Base-by-base conservation (phyloP, 1,140 invertebrate species). In the Hyphantria cunea region DNA sequence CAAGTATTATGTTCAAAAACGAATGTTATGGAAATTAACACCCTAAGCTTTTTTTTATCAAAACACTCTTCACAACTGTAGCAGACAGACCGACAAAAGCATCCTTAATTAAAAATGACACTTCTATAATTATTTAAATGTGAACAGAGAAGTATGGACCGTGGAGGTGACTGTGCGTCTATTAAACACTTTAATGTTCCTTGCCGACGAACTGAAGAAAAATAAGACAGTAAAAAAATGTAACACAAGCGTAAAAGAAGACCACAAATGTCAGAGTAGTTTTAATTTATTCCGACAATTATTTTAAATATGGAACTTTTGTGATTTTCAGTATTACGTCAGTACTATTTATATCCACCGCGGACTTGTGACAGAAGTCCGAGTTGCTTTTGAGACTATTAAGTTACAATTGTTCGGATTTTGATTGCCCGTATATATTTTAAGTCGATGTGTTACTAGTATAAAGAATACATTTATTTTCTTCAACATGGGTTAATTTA, bases 61-160 rank as follows among this genome's bases (percentile, higher is more conserved):
- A 41, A 60, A 32, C 17, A 14, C 48, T 12, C 56, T 34, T 45
- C 34, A 48, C 66, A 70, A 76, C 74, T 37, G 68, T 74, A 70
- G 80, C 61, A 70, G 70, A 68, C 15, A 51, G 6, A 15, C 56
- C 56, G 49, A 53, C 58, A 61, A 82, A 76, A 74, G 48, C 74
- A 73, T 78, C 75, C 75, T 74, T 80, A 84, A 88, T 88, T 75
- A 82, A 70, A 78, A 82, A 73, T 83, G 83, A 84, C 80, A 84
- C 54, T 76, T 80, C 76, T 77, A 78, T 87, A 84, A 87, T 87
- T 82, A 68, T 72, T 63, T 66, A 54, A 64, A 68, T 69, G 50
- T 76, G 72, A 74, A 78, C 66, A 73, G 64, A 17, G 33, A 39
- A 49, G 50, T 55, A 68, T 51, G 50, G 58, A 33, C 32, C 42